Conservation (phyloP, 2,888 invertebrate genomes). For the Leptinotarsa juncta region DNA sequence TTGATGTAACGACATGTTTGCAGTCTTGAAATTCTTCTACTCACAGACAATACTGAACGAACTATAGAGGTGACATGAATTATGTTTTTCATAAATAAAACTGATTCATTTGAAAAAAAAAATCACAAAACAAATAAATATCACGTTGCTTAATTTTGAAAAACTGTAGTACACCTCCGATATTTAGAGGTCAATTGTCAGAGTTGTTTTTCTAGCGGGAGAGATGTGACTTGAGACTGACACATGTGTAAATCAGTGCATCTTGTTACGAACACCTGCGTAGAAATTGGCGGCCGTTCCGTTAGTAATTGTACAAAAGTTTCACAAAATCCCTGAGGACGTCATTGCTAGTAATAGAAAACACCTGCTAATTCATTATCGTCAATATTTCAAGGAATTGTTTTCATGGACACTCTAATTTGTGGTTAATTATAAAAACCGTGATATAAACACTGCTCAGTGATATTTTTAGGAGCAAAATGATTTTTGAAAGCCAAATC, state of each 20-base stretch:
- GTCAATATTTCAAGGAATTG: neutral
- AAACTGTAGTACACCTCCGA: neutral
- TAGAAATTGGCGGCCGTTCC: neutral
- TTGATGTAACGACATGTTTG: too few relatives aligned
- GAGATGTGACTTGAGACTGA: neutral
- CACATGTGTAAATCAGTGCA: neutral
- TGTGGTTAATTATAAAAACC: too few relatives aligned
- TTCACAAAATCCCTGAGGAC: neutral
- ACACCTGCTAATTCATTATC: neutral
- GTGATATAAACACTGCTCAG: too few relatives aligned
- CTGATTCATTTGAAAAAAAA: neutral
- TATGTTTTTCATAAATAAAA: neutral
- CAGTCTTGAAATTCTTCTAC: too few relatives aligned
- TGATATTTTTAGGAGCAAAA: too few relatives aligned
- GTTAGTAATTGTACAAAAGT: neutral
- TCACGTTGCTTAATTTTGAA: too few relatives aligned
- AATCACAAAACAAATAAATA: neutral
- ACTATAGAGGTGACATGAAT: neutral
- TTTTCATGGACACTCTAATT: too few relatives aligned
- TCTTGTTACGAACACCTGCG: neutral
- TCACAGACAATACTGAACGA: too few relatives aligned
- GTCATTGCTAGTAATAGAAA: neutral
- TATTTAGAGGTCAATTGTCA: neutral
- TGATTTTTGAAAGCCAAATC: too few relatives aligned
- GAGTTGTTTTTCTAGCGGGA: neutral